Conservation (phyloP, 2,797 vertebrate genomes). For the Sebastes trivittatus region DNA sequence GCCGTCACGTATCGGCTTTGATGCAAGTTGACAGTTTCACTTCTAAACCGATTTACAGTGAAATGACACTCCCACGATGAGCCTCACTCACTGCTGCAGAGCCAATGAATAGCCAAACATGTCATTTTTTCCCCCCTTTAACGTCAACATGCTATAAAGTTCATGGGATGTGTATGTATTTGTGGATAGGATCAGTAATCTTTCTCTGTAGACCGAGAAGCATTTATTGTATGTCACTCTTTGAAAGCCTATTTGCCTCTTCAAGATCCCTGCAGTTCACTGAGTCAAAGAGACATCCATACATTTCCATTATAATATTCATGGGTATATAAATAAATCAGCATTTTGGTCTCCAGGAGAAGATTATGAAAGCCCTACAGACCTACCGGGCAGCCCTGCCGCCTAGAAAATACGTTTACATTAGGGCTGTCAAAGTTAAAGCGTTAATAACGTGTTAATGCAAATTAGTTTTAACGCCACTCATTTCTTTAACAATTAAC, state of each 20-base stretch:
- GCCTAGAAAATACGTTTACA: too few species aligned
- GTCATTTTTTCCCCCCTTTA: not conserved
- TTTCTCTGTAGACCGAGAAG: not conserved
- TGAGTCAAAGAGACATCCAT: constrained; percentile 2
- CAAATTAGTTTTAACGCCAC: too few species aligned
- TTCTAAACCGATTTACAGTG: constrained; percentile 50
- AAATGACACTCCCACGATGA: constrained; percentile 18
- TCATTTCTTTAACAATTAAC: too few species aligned
- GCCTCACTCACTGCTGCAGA: constrained; percentile 1
- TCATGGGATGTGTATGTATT: constrained; percentile 1
- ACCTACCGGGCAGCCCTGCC: not conserved
- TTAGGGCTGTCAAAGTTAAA: too few species aligned
- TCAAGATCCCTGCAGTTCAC: constrained; percentile 10
- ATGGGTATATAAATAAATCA: constrained; percentile 48
- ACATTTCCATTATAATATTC: constrained; percentile 44
- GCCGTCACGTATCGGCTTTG: constrained; percentile 34
- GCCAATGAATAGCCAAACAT: constrained; percentile 34
- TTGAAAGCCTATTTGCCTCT: constrained; percentile 22
- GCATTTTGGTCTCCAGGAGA: constrained; percentile 2
- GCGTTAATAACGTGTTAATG: too few species aligned
- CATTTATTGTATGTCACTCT: constrained; percentile 24
- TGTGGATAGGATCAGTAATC: constrained; percentile 12
- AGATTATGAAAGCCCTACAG: not conserved
- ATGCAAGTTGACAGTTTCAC: constrained; percentile 59
- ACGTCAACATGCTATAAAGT: constrained; percentile 7